Percentiles rank a stretch among this genome's conserved stretches.
Evolutionary conservation across 2,888 invertebrate species (phyloP).

Genomic region (Scaptodrosophila latifasciaeformis): DNA sequence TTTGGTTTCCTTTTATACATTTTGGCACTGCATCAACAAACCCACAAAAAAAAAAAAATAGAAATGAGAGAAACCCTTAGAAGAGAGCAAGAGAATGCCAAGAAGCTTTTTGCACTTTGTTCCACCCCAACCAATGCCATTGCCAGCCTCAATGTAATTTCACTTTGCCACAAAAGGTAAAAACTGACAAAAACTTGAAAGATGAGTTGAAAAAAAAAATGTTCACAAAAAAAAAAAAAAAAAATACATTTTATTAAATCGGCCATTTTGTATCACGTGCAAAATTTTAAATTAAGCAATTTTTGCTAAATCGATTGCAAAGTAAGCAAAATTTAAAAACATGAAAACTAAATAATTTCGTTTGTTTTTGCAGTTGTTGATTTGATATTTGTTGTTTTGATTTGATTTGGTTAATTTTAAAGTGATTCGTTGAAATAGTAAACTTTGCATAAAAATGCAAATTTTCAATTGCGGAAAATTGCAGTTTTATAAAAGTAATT

Average conservation of each 20-base stretch:
- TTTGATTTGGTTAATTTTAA: constrained; percentile 15
- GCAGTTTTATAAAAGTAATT: too few species aligned
- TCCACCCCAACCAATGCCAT: constrained; percentile 68
- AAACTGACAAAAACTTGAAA: not conserved
- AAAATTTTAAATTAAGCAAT: constrained; percentile 2
- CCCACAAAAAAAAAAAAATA: not conserved
- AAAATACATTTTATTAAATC: not conserved
- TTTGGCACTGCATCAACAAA: constrained; percentile 59
- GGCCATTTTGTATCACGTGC: not conserved
- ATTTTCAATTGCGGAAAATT: constrained; percentile 6
- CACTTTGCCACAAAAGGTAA: constrained; percentile 27
- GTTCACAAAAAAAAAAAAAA: not conserved
- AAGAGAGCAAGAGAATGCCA: constrained; percentile 6
- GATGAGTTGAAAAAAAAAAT: not conserved
- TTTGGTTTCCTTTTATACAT: constrained; percentile 13
- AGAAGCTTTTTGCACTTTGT: constrained; percentile 47
- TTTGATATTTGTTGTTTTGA: constrained; percentile 19
- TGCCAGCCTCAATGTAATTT: constrained; percentile 71
- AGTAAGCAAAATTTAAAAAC: constrained; percentile 20
- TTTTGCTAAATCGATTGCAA: constrained; percentile 29
- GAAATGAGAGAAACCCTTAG: constrained; percentile 7
- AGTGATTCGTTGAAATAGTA: too few species aligned
- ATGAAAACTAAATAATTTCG: constrained; percentile 19
- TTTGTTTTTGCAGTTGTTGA: constrained; percentile 15
- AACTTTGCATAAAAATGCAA: constrained; percentile 45